Conservation (phyloP, 2,113 vertebrate species). For the Chionomys nivalis region DNA sequence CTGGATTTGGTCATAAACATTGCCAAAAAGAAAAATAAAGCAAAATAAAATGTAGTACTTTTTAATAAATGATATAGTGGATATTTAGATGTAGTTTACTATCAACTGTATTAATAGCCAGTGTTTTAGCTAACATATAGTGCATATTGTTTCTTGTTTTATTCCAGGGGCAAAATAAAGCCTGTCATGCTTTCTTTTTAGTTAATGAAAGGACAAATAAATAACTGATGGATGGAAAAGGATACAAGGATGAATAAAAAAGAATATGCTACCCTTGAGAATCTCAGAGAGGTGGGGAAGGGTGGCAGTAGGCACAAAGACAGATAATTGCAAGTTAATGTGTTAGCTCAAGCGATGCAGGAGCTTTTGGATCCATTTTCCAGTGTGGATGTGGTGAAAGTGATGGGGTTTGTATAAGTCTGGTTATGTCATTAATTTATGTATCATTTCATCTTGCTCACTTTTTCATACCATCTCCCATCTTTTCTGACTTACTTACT, state of each 20-base stretch:
- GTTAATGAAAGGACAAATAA: conserved; percentile 22
- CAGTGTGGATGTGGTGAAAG: background rate
- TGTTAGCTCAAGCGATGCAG: background rate
- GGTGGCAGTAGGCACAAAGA: background rate
- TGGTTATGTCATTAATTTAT: background rate
- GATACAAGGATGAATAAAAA: background rate
- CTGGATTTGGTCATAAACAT: too few species aligned
- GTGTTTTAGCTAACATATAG: background rate
- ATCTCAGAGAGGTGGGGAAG: background rate
- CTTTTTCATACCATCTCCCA: background rate
- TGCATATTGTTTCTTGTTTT: background rate
- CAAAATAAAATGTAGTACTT: background rate
- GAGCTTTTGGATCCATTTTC: background rate
- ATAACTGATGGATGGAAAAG: background rate
- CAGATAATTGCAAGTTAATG: background rate
- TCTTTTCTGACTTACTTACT: background rate
- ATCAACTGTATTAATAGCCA: background rate
- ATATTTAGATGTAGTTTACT: conserved; percentile 34
- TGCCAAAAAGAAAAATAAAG: background rate
- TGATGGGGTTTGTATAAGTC: background rate
- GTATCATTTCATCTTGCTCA: background rate
- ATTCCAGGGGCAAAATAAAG: background rate
- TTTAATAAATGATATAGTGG: background rate
- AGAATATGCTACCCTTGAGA: background rate
- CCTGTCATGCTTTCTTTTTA: background rate